Percentiles rank a stretch among this genome's conserved stretches.
Evolutionary conservation across 2,113 vertebrate species (phyloP).

Genomic region (Epinephelus lanceolatus): DNA sequence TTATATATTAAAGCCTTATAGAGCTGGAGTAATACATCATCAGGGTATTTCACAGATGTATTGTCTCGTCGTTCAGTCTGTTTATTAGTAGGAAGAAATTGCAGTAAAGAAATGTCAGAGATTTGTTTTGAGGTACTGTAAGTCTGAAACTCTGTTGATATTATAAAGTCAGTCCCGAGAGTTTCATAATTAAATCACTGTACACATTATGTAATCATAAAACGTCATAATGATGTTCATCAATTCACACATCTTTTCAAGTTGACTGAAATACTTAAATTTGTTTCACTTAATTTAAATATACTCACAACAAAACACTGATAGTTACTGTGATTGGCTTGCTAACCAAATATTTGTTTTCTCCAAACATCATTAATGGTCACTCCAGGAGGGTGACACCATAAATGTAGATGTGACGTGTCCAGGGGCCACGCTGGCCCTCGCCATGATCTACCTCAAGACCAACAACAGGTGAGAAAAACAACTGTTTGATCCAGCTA

Average conservation of each 20-base stretch:
- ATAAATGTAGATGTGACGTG: slow-evolving; percentile 99
- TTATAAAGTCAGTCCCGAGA: not conserved
- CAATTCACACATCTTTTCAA: not conserved
- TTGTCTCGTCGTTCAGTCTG: too few species aligned
- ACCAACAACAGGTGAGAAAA: slow-evolving; percentile 93
- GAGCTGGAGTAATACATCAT: too few species aligned
- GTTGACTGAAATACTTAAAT: not conserved
- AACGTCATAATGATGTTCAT: too few species aligned
- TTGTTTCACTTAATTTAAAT: not conserved
- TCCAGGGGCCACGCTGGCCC: slow-evolving; percentile 94
- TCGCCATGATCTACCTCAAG: slow-evolving; percentile 99
- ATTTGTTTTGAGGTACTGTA: too few species aligned
- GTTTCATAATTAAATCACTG: not conserved
- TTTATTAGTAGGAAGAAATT: too few species aligned
- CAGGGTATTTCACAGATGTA: not conserved
- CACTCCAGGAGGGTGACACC: slow-evolving; percentile 93
- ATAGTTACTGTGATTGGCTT: not conserved
- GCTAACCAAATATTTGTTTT: not conserved
- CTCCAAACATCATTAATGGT: not conserved
- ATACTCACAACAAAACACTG: too few species aligned
- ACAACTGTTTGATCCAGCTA: too few species aligned
- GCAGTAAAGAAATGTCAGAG: too few species aligned
- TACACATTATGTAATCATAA: not conserved
- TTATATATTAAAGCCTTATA: too few species aligned
- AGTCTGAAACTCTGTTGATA: too few species aligned